A percentile compares a stretch with the other conserved stretches of the same genome.
Evolutionary conservation across 2,888 invertebrate genomes (phyloP).

Genomic region (Drosophila monieri): DNA sequence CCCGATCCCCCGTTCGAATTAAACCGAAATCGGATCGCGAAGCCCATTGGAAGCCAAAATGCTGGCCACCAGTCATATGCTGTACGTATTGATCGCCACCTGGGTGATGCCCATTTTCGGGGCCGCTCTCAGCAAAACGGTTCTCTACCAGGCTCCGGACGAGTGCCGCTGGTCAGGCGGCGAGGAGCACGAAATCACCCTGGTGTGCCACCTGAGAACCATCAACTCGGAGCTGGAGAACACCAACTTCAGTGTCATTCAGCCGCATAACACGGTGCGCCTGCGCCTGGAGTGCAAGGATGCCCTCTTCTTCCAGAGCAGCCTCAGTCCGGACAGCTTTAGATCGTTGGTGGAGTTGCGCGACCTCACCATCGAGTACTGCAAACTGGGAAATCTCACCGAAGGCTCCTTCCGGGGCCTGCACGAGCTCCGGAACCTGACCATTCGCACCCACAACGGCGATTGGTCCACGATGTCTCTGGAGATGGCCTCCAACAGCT

Average conservation of each 20-base stretch:
- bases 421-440: slow-evolving; percentile 92
- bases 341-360: slow-evolving; percentile 92
- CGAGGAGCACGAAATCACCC: slow-evolving; percentile 87
- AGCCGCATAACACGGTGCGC: slow-evolving; percentile 92
- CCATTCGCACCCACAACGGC: slow-evolving; percentile 92
- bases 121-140: slow-evolving; percentile 83
- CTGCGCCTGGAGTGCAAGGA: slow-evolving; percentile 92
- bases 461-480: slow-evolving; percentile 94
- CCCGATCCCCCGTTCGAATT: slow-evolving; percentile 22
- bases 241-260: slow-evolving; percentile 94
- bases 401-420: slow-evolving; percentile 92
- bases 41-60: slow-evolving; percentile 50
- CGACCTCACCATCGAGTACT: slow-evolving; percentile 92
- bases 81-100: slow-evolving; percentile 81
- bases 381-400: slow-evolving; percentile 93
- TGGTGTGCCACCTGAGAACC: slow-evolving; percentile 91
- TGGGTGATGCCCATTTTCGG: slow-evolving; percentile 83
- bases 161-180: slow-evolving; percentile 87
- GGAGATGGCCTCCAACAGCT: slow-evolving; percentile 91
- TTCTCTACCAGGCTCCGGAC: slow-evolving; percentile 91
- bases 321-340: slow-evolving; percentile 91
- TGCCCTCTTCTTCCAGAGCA: slow-evolving; percentile 91
- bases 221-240: slow-evolving; percentile 95
- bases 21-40: slow-evolving; percentile 8
- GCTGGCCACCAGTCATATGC: slow-evolving; percentile 69